Conservation (phyloP, 2,888 invertebrate genomes). For the Synergus laeviventris region DNA sequence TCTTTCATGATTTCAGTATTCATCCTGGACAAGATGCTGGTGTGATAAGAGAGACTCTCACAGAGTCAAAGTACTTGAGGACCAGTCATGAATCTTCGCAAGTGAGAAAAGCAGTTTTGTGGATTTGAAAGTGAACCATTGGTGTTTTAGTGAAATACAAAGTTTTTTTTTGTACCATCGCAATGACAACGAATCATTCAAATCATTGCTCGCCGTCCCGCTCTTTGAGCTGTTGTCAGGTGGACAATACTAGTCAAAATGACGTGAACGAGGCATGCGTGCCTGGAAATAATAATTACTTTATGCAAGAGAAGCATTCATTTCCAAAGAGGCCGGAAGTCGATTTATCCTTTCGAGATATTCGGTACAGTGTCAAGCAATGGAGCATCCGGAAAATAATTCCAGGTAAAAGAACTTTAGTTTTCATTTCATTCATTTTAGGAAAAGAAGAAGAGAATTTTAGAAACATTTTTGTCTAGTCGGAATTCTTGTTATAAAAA, state of each 20-base stretch:
- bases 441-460: no score
- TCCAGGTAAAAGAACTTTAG: conserved; percentile 75
- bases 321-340: conserved; percentile 81
- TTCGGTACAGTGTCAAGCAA: conserved; percentile 81
- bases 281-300: conserved; percentile 66
- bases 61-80: neutral
- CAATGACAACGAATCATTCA: conserved; percentile 60
- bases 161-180: conserved; percentile 28
- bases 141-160: conserved; percentile 12
- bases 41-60: conserved; percentile 26
- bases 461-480: no score
- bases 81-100: conserved; percentile 43
- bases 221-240: conserved; percentile 72
- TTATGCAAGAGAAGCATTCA: conserved; percentile 71
- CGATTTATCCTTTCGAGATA: conserved; percentile 83
- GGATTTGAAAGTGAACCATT: neutral
- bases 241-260: conserved; percentile 67
- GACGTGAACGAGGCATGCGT: conserved; percentile 64
- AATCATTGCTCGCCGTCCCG: conserved; percentile 69
- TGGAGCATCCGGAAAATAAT: conserved; percentile 79
- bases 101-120: conserved; percentile 40
- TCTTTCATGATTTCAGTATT: conserved; percentile 31
- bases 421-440: neutral
- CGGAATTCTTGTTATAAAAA: no score
- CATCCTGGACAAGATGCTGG: conserved; percentile 18